Evolutionary conservation across 2,113 vertebrate species (phyloP), one percentile per base, ranked within the genome.

Genomic region (Polypterus bichir): DNA sequence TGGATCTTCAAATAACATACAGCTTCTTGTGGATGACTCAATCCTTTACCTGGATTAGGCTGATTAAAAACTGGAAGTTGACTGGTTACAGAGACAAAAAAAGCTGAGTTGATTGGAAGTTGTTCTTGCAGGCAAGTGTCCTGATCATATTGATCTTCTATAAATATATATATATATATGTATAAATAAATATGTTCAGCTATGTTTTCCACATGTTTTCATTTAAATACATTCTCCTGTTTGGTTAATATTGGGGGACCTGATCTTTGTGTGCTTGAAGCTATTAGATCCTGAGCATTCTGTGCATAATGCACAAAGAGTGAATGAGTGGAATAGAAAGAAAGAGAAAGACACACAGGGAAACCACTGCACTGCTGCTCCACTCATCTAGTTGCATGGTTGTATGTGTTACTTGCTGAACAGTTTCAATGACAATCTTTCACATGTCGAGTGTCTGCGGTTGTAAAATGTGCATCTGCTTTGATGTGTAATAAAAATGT

Each of bases 91-190:
- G 44, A 72, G 65, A 65, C 62, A 68, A 60, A 71, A 61, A 47
- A 44, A 67, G 68, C 73, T 72, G 63, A 76, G 71, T 66, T 67
- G 65, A 49, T 27, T 27, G 73, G 76, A 73, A 49, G 66, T 62
- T 60, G 3, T 70, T 2, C n/a, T 2, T 66, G 70, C 69, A 76
- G 78, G 55, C 61, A 59, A 65, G 75, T 57, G 74, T 77, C 83
- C 81, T 45, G 89, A 89, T 90, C 88, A 88, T 85, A 91, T 89
- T 89, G 87, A 87, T 89, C 86, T 60, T 54, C 81, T 27, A 27
- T 27, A 27, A 27, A 27, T 27, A 27, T 27, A 27, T 27, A 27
- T 27, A 27, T 27, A 27, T 27, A 27, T 27, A 27, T 27, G 27
- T 27, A 27, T 27, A 27, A 27, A 27, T 27, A 27, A 1, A 27